A percentile compares a stretch with the other conserved stretches of the same genome.
These are phyloP conservation scores for Trilocha varians DNA, from an alignment of 2,888 invertebrate species.

Conservation along the genomic window DNA sequence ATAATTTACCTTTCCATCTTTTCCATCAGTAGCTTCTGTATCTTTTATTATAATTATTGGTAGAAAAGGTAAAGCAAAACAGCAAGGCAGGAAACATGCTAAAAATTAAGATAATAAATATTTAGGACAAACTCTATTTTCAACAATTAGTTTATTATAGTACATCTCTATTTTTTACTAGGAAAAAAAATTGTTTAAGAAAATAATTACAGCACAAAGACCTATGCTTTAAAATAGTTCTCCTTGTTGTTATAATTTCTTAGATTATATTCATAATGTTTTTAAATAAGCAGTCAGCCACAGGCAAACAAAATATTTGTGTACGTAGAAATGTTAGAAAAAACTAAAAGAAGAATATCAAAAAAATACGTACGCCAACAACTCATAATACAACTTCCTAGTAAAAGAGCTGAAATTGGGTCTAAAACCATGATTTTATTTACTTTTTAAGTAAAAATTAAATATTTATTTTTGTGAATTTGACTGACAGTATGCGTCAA, in stretches of 20 bases:
- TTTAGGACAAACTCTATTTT: no score
- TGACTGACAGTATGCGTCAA: no score
- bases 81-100: slow-evolving; percentile 44
- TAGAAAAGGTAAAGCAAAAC: slow-evolving; percentile 28
- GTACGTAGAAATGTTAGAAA: not conserved
- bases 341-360: not conserved
- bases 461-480: slow-evolving; percentile 43
- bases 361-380: slow-evolving; percentile 48
- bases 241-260: no score
- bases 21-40: slow-evolving; percentile 3
- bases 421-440: slow-evolving; percentile 25
- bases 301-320: not conserved
- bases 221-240: no score
- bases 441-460: slow-evolving; percentile 2
- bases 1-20: not conserved
- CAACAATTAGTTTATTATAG: no score
- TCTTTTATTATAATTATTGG: slow-evolving; percentile 30
- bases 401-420: slow-evolving; percentile 32
- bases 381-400: slow-evolving; percentile 36
- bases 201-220: no score
- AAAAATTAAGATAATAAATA: no score
- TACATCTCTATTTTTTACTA: not conserved
- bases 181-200: not conserved
- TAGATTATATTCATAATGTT: no score
- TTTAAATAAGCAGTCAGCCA: no score